phyloP scores from a whole-genome alignment of 2,113 vertebrate genomes.

The Corydoras maculifer region DNA sequence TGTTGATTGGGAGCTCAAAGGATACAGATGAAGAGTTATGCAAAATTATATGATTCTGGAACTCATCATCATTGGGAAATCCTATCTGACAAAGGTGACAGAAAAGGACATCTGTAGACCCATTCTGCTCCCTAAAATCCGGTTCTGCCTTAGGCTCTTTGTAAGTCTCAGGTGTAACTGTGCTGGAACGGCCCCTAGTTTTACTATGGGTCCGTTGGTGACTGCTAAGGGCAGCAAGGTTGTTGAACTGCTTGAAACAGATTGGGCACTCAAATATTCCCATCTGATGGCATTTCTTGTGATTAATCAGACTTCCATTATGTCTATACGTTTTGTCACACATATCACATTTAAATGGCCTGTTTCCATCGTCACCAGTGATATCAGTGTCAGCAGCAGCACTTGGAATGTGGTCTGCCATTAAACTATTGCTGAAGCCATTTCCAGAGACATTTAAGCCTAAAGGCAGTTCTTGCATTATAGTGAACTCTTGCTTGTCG shows the following conservation, averaged over 20 bases:
- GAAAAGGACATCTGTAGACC: constrained; percentile 52
- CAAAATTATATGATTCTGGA: constrained; percentile 69
- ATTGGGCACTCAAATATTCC: constrained; percentile 78
- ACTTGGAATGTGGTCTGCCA: constrained; percentile 40
- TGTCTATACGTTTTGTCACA: constrained; percentile 83
- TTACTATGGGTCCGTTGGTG: constrained; percentile 78
- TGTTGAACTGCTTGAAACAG: constrained; percentile 79
- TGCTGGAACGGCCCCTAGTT: constrained; percentile 42
- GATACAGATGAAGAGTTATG: constrained; percentile 65
- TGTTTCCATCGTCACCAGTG: constrained; percentile 42
- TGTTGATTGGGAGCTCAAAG: constrained; percentile 50
- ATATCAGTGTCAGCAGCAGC: constrained; percentile 42
- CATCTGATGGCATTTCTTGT: constrained; percentile 80
- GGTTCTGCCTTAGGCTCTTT: constrained; percentile 37
- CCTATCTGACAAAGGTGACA: constrained; percentile 68
- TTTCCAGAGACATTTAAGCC: constrained; percentile 41
- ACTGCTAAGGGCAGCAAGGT: constrained; percentile 79
- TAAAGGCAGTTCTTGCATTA: constrained; percentile 35
- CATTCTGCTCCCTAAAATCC: constrained; percentile 47
- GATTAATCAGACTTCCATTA: constrained; percentile 80
- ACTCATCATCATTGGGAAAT: constrained; percentile 61
- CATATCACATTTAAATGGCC: constrained; percentile 70
- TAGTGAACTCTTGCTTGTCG: constrained; percentile 35
- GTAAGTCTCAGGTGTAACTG: constrained; percentile 26
- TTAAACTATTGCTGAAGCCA: constrained; percentile 50